phyloP scores from a whole-genome alignment of 2,113 vertebrate species.

The Mustelus asterias region DNA sequence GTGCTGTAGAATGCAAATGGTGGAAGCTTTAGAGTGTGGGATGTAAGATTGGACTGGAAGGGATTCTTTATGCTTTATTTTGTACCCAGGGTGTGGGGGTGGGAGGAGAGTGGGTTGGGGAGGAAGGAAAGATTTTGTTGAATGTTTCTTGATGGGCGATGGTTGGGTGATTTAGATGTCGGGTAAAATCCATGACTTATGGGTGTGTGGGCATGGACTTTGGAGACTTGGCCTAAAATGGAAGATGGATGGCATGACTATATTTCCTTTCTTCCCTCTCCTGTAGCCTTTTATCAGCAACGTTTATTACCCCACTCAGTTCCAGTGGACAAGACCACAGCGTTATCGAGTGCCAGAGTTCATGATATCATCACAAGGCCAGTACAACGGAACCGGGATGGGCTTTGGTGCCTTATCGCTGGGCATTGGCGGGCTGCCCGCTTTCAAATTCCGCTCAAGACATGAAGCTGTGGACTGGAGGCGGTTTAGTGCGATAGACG shows the following conservation, averaged over 20 bases:
- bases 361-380: slow-evolving; percentile 4
- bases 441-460: slow-evolving; percentile 58
- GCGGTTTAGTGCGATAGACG: slow-evolving; percentile 55
- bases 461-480: slow-evolving; percentile 56
- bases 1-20: background rate
- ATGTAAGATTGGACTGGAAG: background rate
- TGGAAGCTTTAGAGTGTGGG: background rate
- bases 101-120: background rate
- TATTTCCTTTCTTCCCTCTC: background rate
- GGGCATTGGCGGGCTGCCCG: slow-evolving; percentile 19
- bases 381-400: background rate
- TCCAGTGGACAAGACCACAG: background rate
- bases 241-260: background rate
- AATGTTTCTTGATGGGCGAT: background rate
- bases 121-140: background rate
- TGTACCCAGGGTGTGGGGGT: background rate
- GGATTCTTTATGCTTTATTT: background rate
- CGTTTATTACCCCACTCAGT: background rate
- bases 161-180: no score
- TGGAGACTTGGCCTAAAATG: background rate
- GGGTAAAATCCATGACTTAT: background rate
- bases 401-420: slow-evolving; percentile 11
- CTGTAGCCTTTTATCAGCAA: background rate
- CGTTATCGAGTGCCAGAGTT: background rate
- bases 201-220: background rate